Evolutionary conservation across 2,797 vertebrate species (phyloP), one percentile per base, ranked within the genome.

Genomic region (Emydoidea blandingii): DNA sequence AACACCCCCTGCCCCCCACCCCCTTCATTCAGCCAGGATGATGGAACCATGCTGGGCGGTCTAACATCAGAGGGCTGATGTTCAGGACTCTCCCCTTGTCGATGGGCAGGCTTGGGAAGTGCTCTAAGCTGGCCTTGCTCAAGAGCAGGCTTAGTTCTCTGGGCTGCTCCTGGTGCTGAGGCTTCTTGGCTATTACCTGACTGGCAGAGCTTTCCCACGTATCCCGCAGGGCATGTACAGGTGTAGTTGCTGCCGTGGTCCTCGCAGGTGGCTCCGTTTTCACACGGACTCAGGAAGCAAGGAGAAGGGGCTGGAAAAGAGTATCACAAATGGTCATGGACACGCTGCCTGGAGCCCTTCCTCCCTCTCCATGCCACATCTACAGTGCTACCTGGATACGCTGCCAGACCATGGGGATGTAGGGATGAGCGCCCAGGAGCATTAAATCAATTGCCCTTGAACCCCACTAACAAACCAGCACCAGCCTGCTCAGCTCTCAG

Each of bases 231-330:
- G 87, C 98, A 98, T 2, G 2, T 95, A 92, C 98, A 98, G 86
- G 72, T 57, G n/a, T 98, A 98, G 65, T 93, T 95, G n/a, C 74
- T 53, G 0, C 87, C 94, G 0, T 97, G 95, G 88, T 98, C 98
- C 86, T 98, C 79, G 0, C 98, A 98, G 62, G 96, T 98, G 10
- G 98, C 98, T 0, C 98, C 98, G 0, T 98, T 98, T 91, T 97
- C 86, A 2, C 98, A 98, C 3, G 98, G 98, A 78, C 89, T 98
- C 86, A 96, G 86, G 93, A 98, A 97, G 93, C 98, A 98, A 2
- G 97, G 97, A 4, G 98, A 98, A 2, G 96, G 97, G 85, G 89
- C 98, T 98, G 94, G 49, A 79, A 85, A 89, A 96, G 5, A 97
- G 80, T 3, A 2, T 80, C 91, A 59, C 79, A 87, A 90, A 91